Base-by-base conservation (phyloP, 1,140 invertebrate genomes). In the Hyles euphorbiae region DNA sequence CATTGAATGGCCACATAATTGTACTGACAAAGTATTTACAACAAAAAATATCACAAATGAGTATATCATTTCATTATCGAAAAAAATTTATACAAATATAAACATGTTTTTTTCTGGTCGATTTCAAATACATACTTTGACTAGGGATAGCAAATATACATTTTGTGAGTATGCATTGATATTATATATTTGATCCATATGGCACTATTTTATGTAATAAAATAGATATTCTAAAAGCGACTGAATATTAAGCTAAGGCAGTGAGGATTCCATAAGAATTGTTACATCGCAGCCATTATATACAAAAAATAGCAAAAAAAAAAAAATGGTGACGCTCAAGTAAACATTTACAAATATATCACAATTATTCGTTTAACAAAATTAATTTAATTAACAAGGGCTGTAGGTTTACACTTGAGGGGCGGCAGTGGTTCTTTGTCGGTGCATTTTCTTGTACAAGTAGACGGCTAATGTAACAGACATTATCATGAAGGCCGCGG, bases 1-100 rank as follows among this genome's bases (percentile, higher is more conserved):
- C 46, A 67, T 58, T 67, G 57, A 80, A 87, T 87, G 83, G 83
- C 83, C 82, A 83, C 83, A 69, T 72, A 56, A 72, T 64, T 60
- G 71, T 72, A 82, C 70, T 77, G 78, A 74, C 76, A 78, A 56
- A 47, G 74, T 83, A 86, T 86, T 81, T 86, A 86, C 79, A 86
- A 77, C 69, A 64, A 56, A 45, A 65, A 67, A 72, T 79, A 85
- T 85, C 80, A 85, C 82, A 83, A 76, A 77, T 72, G 68, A 82
- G 75, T 81, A 81, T 74, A 69, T 58, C 58, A 40, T 62, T 54
- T 54, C 53, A 44, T 54, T 54, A 56, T 54, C n/a, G 56, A 65
- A 11, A 53, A 53, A 36, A 53, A 58, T 58, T 58, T 48, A 63
- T 51, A 61, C 59, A 56, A 34, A 52, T 53, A 10, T 36, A 36